Evolutionary conservation across 2,797 vertebrate species (phyloP).

Genomic region (Antennarius maculatus): DNA sequence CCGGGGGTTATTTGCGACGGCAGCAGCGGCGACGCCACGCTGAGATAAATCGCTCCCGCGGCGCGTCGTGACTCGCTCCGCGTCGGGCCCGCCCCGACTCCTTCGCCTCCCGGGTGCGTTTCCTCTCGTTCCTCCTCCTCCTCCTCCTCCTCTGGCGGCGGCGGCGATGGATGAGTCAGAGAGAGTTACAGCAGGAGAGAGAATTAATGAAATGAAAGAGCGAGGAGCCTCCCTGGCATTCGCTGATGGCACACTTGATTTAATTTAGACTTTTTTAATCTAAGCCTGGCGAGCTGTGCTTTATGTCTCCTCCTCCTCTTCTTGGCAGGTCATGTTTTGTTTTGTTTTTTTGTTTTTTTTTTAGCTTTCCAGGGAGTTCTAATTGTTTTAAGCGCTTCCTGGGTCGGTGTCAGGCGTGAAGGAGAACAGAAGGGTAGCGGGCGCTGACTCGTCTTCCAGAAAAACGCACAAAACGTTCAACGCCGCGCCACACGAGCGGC

Average conservation of each 20-base stretch:
- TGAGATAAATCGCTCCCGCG: conserved; percentile 72
- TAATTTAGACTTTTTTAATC: conserved; percentile 76
- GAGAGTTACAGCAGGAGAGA: conserved; percentile 18
- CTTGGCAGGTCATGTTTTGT: conserved; percentile 58
- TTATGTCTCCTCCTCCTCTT: conserved; percentile 55
- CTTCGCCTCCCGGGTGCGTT: conserved; percentile 54
- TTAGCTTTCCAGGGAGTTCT: conserved; percentile 55
- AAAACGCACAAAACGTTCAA: conserved; percentile 45
- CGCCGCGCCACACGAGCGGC: conserved; percentile 19
- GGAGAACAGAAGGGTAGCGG: conserved; percentile 49
- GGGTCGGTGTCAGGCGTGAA: conserved; percentile 68
- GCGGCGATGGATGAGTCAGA: conserved; percentile 56
- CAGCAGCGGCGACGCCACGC: conserved; percentile 54
- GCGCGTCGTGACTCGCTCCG: conserved; percentile 73
- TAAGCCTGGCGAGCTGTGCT: conserved; percentile 57
- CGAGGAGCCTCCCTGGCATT: conserved; percentile 51
- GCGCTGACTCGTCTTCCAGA: conserved; percentile 18
- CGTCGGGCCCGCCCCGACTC: conserved; percentile 59
- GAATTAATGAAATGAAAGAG: conserved; percentile 71
- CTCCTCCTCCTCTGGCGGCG: conserved; percentile 69
- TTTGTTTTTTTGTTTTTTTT: no score
- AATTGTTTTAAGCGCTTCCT: conserved; percentile 76
- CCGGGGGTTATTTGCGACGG: conserved; percentile 56
- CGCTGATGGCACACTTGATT: conserved; percentile 71
- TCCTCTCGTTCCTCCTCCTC: conserved; percentile 40